These are phyloP conservation scores for Leptinotarsa rubiginosa DNA, from an alignment of 2,888 invertebrate genomes.

Conservation along the genomic window DNA sequence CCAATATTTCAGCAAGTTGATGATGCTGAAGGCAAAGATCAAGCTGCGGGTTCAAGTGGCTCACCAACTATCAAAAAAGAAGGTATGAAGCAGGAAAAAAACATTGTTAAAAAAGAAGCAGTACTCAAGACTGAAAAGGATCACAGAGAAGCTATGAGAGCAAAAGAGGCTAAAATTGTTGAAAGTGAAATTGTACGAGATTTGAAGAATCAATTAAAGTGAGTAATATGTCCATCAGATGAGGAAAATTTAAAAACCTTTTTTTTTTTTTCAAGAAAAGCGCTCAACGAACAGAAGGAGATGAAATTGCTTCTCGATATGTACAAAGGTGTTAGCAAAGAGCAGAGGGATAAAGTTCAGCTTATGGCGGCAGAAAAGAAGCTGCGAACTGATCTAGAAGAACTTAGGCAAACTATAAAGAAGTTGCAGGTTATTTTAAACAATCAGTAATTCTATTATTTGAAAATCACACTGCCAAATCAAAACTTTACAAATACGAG, in stretches of 20 bases:
- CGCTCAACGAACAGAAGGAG: constrained; percentile 93
- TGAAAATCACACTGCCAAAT: not conserved
- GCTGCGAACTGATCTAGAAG: constrained; percentile 89
- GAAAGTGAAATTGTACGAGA: constrained; percentile 87
- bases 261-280: constrained; percentile 74
- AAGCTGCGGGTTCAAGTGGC: constrained; percentile 61
- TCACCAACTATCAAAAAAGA: constrained; percentile 72
- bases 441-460: not conserved
- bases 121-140: constrained; percentile 74
- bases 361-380: constrained; percentile 96
- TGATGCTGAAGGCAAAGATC: constrained; percentile 65
- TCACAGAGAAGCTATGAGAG: constrained; percentile 72
- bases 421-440: constrained; percentile 76
- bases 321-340: constrained; percentile 98
- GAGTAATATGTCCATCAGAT: not conserved
- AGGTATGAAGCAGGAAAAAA: constrained; percentile 68
- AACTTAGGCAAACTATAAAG: constrained; percentile 85
- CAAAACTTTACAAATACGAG: too few species aligned
- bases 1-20: constrained; percentile 58
- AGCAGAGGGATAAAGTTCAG: constrained; percentile 95
- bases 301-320: constrained; percentile 93
- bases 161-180: constrained; percentile 74
- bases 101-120: constrained; percentile 73
- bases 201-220: constrained; percentile 93
- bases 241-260: not conserved